Conservation (phyloP, 1,140 invertebrate genomes). For the Platyscapa corneri region DNA sequence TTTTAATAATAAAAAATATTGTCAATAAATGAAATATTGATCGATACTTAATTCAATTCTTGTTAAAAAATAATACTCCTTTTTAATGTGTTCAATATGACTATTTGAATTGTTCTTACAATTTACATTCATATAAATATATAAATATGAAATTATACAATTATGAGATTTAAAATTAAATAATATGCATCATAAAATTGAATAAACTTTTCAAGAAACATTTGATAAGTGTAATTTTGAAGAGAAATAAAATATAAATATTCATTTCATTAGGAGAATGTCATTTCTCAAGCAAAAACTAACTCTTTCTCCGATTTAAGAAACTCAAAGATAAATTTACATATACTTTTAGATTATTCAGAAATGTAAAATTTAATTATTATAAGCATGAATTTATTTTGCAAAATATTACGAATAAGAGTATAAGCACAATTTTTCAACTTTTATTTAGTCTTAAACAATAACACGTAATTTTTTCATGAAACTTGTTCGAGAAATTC, state of each 20-base stretch:
- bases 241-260: not conserved
- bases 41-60: not conserved
- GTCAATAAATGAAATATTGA: not conserved
- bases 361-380: no score
- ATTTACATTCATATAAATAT: no score
- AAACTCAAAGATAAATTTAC: not conserved
- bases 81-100: no score
- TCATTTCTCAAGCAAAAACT: not conserved
- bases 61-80: not conserved
- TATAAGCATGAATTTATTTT: no score
- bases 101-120: not conserved
- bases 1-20: not conserved
- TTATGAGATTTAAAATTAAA: not conserved
- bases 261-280: conserved; percentile 9
- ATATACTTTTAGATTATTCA: not conserved
- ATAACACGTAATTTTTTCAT: no score
- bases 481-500: no score
- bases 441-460: no score
- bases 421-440: no score
- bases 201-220: not conserved
- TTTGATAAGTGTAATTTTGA: not conserved
- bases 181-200: not conserved
- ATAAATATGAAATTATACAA: not conserved
- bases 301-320: not conserved
- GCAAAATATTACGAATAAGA: no score